Base-by-base conservation (phyloP, 2,113 vertebrate genomes). In the Burhinus oedicnemus region DNA sequence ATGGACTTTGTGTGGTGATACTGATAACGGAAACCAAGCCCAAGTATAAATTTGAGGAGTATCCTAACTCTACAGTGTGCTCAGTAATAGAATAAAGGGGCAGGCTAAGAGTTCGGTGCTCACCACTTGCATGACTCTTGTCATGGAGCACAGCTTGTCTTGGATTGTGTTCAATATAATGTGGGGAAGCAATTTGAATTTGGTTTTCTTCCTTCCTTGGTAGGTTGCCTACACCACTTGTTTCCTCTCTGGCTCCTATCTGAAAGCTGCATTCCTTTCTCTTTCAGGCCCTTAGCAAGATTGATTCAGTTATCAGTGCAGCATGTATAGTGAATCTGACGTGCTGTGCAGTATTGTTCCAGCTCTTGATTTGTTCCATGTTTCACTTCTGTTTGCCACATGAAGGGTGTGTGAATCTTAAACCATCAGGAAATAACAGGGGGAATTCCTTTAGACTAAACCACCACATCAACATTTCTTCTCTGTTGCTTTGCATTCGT, bases 321-420 rank as follows among this genome's bases (percentile, higher is more conserved):
- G 78, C 84, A 27, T 83, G 74, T 38, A 74, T 25, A 93, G 89
- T 44, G 82, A 77, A 70, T 90, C 68, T 94, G 89, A 91, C 45
- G 75, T 89, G 66, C 89, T 96, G 58, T 80, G 82, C 66, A 49
- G 58, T 45, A 65, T 89, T 87, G 60, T 93, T 96, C 89, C 95
- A 97, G 93, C 87, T 96, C 82, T 94, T 97, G 94, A 97, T 97
- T 96, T 92, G 84, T 97, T 97, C 97, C 95, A 91, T 68, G 95
- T 93, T 96, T 94, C 93, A 93, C 89, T 97, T 94, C 94, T 95
- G 94, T 95, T 94, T 83, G 87, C 95, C 94, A 96, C 87, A 90
- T 96, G 93, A 94, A 96, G 89, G 79, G 91, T 90, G 87, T 96
- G 71, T 86, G 85, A 95, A 58, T 83, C 85, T 93, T 83, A 75